Evolutionary conservation across 37 sponge, comb jelly and placozoan genomes (phyloP).

Genomic region (Cliona cf. orientalis): DNA sequence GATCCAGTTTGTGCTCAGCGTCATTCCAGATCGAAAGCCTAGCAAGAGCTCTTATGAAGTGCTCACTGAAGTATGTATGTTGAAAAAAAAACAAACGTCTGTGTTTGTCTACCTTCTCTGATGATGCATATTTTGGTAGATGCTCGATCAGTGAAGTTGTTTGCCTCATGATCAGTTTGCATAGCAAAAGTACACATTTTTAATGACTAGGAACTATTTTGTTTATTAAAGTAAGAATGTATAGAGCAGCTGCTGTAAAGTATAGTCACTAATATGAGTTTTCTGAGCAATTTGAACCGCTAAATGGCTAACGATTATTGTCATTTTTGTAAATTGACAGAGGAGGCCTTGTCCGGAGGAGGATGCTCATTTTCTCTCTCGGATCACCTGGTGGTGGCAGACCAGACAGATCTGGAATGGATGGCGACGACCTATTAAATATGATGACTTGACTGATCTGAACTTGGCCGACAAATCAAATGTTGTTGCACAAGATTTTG

Average conservation of each 20-base stretch:
- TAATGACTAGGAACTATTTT: no score
- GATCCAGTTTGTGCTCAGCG: constrained; percentile 66
- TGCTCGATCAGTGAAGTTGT: background rate
- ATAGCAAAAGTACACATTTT: no score
- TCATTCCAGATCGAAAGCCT: constrained; percentile 64
- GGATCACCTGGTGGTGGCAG: constrained; percentile 82
- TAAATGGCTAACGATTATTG: no score
- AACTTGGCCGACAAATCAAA: constrained; percentile 60
- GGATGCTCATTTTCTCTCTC: constrained; percentile 57
- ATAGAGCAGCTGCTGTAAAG: no score
- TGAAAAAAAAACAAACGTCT: background rate
- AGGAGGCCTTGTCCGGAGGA: constrained; percentile 46
- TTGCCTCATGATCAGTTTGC: no score
- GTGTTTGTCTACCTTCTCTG: background rate
- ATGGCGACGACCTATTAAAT: constrained; percentile 60
- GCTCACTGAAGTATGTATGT: background rate
- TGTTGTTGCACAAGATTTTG: constrained; percentile 57
- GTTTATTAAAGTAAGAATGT: no score
- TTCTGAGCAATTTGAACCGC: no score
- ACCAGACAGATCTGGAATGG: constrained; percentile 72
- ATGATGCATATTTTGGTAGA: background rate
- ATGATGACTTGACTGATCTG: constrained; percentile 74
- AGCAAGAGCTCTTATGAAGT: background rate
- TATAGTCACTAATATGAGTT: no score
- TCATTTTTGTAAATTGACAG: background rate